These are phyloP conservation scores for Callocephalon fimbriatum DNA, from an alignment of 2,113 vertebrate species.

Conservation along the genomic window DNA sequence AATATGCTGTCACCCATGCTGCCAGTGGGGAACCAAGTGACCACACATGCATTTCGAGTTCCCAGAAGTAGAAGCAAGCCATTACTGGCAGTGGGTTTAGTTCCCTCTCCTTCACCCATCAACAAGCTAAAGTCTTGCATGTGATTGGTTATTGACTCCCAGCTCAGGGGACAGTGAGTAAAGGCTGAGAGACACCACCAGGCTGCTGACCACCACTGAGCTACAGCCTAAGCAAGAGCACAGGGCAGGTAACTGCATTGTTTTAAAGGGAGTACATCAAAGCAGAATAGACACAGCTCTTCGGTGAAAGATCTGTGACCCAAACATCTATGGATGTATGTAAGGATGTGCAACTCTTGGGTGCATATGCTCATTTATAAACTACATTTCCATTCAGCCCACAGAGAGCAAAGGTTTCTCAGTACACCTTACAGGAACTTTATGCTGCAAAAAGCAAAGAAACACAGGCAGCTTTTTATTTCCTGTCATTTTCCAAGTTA, in stretches of 20 bases:
- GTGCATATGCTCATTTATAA: neutral
- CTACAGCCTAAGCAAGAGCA: neutral
- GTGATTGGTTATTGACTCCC: neutral
- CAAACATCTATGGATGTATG: neutral
- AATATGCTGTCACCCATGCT: neutral
- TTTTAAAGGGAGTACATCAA: neutral
- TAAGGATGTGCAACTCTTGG: neutral
- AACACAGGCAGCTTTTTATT: neutral
- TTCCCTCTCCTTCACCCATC: neutral
- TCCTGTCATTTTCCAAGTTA: constrained; percentile 55
- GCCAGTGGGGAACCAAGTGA: neutral
- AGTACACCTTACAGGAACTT: neutral
- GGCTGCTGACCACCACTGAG: neutral
- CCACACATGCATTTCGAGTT: neutral
- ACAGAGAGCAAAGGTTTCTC: neutral
- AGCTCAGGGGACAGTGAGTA: neutral
- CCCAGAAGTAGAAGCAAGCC: neutral
- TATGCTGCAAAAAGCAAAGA: neutral
- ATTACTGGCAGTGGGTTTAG: neutral
- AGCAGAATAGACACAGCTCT: neutral
- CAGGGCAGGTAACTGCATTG: neutral
- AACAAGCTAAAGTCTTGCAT: neutral
- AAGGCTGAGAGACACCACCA: neutral
- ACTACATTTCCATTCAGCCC: neutral
- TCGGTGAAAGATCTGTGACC: neutral